Evolutionary conservation across 2,797 vertebrate species (phyloP).

Genomic region (Petrocephalus schoutedeni): DNA sequence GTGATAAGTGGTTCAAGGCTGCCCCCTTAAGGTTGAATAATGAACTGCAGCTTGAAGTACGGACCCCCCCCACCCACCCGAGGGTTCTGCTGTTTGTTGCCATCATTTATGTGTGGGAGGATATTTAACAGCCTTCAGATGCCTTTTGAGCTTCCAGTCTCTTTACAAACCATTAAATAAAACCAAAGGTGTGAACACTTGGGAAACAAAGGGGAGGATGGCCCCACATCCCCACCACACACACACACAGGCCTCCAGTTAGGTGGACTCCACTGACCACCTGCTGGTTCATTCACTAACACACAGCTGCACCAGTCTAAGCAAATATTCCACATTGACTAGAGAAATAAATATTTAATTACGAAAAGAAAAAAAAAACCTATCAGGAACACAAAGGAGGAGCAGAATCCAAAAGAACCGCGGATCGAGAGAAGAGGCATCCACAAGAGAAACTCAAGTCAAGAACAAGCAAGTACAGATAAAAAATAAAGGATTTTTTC

Average conservation of each 20-base stretch:
- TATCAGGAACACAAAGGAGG: neutral
- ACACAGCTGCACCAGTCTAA: slow-evolving; percentile 39
- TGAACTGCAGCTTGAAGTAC: slow-evolving; percentile 5
- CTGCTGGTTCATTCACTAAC: slow-evolving; percentile 38
- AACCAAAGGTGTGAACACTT: slow-evolving; percentile 26
- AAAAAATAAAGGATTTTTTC: neutral
- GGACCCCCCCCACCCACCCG: neutral
- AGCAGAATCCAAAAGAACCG: neutral
- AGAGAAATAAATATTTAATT: slow-evolving; percentile 25
- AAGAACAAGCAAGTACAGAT: neutral
- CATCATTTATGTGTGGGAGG: slow-evolving; percentile 9
- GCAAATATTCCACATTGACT: slow-evolving; percentile 17
- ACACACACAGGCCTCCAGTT: slow-evolving; percentile 33
- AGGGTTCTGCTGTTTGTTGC: neutral
- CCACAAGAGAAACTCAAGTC: neutral
- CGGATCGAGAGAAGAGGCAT: neutral
- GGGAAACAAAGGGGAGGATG: slow-evolving; percentile 38
- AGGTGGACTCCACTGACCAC: slow-evolving; percentile 32
- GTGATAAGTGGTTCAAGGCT: slow-evolving; percentile 4
- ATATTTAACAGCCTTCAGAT: neutral
- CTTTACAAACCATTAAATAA: slow-evolving; percentile 36
- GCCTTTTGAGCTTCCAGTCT: slow-evolving; percentile 35
- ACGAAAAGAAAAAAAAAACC: neutral
- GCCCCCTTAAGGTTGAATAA: slow-evolving; percentile 11
- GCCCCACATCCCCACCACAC: slow-evolving; percentile 28